Percentiles rank a stretch among this genome's conserved stretches.
phyloP scores from a whole-genome alignment of 2,888 invertebrate species.

The Erpobdella octoculata region DNA sequence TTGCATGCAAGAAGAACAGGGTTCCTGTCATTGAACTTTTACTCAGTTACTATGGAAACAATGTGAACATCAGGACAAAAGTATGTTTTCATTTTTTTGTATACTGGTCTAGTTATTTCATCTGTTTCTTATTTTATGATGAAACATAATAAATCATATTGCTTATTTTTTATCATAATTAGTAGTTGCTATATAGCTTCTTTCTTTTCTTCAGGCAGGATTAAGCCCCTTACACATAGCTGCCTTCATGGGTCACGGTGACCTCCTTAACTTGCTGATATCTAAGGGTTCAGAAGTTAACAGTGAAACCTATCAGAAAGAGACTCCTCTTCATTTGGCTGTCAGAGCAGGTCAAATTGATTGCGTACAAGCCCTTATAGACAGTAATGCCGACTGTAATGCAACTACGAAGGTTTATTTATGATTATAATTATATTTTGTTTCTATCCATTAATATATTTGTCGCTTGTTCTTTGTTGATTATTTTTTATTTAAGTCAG shows the following conservation, averaged over 20 bases:
- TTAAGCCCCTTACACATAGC: constrained; percentile 31
- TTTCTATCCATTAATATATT: too few species aligned
- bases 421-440: too few species aligned
- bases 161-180: too few species aligned
- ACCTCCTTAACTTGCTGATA: constrained; percentile 15
- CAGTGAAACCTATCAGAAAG: constrained; percentile 13
- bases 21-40: constrained; percentile 9
- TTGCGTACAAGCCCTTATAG: constrained; percentile 17
- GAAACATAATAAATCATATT: not conserved
- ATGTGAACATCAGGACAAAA: constrained; percentile 3
- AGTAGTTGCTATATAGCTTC: too few species aligned
- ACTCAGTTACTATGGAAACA: not conserved
- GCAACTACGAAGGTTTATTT: constrained; percentile 30
- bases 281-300: constrained; percentile 27
- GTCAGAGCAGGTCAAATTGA: constrained; percentile 29
- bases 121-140: not conserved
- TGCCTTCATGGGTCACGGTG: constrained; percentile 29
- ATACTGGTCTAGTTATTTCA: not conserved
- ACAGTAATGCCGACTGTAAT: constrained; percentile 23
- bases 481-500: too few species aligned
- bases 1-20: constrained; percentile 27
- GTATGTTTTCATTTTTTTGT: too few species aligned
- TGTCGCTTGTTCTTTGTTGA: too few species aligned
- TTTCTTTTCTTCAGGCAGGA: constrained; percentile 29
- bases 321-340: constrained; percentile 67